Conservation (phyloP, 2,888 invertebrate genomes). For the Cosmopolites sordidus region DNA sequence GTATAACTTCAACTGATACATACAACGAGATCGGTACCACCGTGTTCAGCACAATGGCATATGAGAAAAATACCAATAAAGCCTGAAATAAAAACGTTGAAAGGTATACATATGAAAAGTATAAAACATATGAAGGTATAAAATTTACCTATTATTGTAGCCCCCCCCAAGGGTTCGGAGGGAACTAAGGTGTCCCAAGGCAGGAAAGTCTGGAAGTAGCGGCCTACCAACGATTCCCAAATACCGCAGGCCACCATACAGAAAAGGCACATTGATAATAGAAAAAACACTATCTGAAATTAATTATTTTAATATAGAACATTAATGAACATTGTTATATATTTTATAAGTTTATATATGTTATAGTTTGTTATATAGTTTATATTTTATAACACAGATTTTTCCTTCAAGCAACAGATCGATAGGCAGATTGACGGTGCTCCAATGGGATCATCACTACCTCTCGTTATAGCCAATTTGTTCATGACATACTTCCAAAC, state of each 20-base stretch:
- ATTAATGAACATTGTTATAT: too few species aligned
- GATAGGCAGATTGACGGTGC: too few species aligned
- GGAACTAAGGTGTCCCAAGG: constrained; percentile 95
- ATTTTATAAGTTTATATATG: too few species aligned
- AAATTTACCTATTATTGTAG: constrained; percentile 67
- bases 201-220: constrained; percentile 83
- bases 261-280: constrained; percentile 95
- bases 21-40: constrained; percentile 99
- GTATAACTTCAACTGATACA: constrained; percentile 94
- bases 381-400: too few species aligned
- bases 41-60: constrained; percentile 98
- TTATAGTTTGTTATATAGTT: too few species aligned
- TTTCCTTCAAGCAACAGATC: too few species aligned
- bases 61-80: constrained; percentile 96
- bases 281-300: constrained; percentile 99
- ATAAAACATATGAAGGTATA: too few species aligned
- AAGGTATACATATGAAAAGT: not conserved
- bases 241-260: constrained; percentile 96
- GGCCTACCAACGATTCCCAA: constrained; percentile 93
- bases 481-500: too few species aligned
- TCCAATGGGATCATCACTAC: too few species aligned
- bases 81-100: constrained; percentile 58
- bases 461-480: too few species aligned
- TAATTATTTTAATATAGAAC: too few species aligned
- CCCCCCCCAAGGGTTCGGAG: constrained; percentile 73